These are phyloP conservation scores for Cyphomyrus plagiostoma DNA, from an alignment of 2,113 vertebrate species.

Conservation along the genomic window DNA sequence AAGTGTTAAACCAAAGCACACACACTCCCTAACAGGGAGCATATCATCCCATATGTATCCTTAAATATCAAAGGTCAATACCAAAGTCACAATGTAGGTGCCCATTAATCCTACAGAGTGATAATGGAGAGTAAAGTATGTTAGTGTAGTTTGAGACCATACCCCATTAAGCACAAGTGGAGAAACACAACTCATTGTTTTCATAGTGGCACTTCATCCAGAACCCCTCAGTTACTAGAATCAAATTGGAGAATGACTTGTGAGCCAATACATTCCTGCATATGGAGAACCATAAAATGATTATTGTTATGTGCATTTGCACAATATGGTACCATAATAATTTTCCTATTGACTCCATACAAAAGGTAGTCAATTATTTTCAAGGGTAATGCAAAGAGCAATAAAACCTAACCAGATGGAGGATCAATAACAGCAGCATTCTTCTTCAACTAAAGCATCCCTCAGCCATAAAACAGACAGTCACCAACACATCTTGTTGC, in stretches of 20 bases:
- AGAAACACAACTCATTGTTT: background rate
- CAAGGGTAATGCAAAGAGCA: slow-evolving; percentile 23
- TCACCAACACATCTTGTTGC: slow-evolving; percentile 9
- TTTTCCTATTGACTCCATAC: slow-evolving; percentile 13
- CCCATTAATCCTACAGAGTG: background rate
- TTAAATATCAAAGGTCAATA: background rate
- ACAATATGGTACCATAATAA: background rate
- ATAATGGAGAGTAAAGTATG: background rate
- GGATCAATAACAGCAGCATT: slow-evolving; percentile 43
- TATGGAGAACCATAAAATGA: slow-evolving; percentile 6
- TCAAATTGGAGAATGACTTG: background rate
- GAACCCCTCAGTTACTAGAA: background rate
- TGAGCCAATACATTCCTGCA: background rate
- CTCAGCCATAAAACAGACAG: slow-evolving; percentile 44
- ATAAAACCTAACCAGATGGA: slow-evolving; percentile 36
- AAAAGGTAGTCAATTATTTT: slow-evolving; percentile 25
- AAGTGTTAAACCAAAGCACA: background rate
- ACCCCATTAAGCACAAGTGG: background rate
- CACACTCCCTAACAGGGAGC: background rate
- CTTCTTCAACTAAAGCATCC: slow-evolving; percentile 45
- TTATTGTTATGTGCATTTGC: background rate
- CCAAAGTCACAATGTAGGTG: background rate
- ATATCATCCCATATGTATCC: background rate
- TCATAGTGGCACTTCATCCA: background rate
- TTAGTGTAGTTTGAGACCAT: background rate